These are phyloP conservation scores for Lysiphlebus fabarum DNA, from an alignment of 1,140 invertebrate genomes.

Conservation along the genomic window DNA sequence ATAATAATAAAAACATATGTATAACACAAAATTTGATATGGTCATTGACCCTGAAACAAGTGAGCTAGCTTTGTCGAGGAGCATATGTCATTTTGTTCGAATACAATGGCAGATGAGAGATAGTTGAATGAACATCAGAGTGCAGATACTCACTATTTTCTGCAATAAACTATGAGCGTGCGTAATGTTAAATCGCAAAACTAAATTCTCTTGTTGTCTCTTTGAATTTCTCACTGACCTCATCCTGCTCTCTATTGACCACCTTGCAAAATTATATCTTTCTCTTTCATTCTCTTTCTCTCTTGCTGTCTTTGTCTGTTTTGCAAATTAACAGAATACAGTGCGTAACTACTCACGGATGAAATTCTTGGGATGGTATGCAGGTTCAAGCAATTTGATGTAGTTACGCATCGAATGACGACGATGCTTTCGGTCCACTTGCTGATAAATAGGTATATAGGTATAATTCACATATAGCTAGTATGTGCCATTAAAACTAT, in stretches of 20 bases:
- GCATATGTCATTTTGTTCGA: conserved; percentile 30
- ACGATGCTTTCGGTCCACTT: conserved; percentile 29
- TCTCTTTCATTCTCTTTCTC: neutral
- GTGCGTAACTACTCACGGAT: conserved; percentile 23
- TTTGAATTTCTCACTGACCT: conserved; percentile 7
- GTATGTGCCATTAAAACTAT: too few relatives aligned
- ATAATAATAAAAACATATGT: neutral
- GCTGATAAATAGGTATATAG: neutral
- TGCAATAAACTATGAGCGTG: conserved; percentile 36
- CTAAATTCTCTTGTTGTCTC: neutral
- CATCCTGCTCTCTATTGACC: neutral
- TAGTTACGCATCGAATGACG: conserved; percentile 45
- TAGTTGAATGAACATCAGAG: neutral
- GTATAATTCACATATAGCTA: too few relatives aligned
- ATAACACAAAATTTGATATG: too few relatives aligned
- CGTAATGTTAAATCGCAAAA: conserved; percentile 30
- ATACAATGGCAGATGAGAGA: conserved; percentile 20
- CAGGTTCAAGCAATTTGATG: conserved; percentile 40
- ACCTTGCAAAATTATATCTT: neutral
- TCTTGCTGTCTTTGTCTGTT: neutral
- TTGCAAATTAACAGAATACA: neutral
- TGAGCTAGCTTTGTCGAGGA: conserved; percentile 7
- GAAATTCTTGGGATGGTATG: conserved; percentile 38
- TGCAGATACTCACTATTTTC: conserved; percentile 28
- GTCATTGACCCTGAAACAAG: too few relatives aligned